Base-by-base conservation (phyloP, 2,888 invertebrate species). In the Atrina japonica region DNA sequence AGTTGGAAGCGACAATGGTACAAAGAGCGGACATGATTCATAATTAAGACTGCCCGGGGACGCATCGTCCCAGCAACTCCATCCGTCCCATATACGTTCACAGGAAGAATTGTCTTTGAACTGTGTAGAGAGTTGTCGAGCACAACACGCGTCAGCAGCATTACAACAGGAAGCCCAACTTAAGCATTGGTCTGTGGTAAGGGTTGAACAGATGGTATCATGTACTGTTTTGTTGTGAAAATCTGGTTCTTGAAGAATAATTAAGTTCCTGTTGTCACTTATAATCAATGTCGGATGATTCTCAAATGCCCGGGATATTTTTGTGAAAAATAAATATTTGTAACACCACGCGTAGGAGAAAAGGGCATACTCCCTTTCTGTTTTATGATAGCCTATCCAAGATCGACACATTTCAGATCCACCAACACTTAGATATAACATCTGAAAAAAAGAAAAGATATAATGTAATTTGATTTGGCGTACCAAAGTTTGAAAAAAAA, bases 71-170 rank as follows among this genome's bases (percentile, higher is more conserved):
- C 85, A 87, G 61, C 87, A 87, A 6, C 79, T 73, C 74, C 79
- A 87, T 2, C 87, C 86, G 40, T 86, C 86, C 84, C 86, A 87
- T 25, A 86, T 86, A 11, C 83, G 73, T 1, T 77, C 80, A 55
- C 87, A 87, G 14, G 76, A 72, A 14, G 67, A 64, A 47, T 78
- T 76, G 1, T 40, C 43, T 1, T 68, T 70, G 14, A 18, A 29
- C 7, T 64, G 66, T 1, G 66, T 45, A 11, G 49, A 47, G 3
- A 76, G 35, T 53, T 85, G 86, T 27, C 61, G 52, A 30, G 72
- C 30, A 63, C 84, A 85, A 69, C 86, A 86, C 7, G 65, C 53
- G 52, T 76, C 67, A 1, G 86, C 83, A 7, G 73, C 77, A 6
- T 43, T 25, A 58, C 84, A 86, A 55, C 84, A 84, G n/a, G 73